Conservation (phyloP, 1,140 invertebrate species). For the Ptiloglossa arizonensis region DNA sequence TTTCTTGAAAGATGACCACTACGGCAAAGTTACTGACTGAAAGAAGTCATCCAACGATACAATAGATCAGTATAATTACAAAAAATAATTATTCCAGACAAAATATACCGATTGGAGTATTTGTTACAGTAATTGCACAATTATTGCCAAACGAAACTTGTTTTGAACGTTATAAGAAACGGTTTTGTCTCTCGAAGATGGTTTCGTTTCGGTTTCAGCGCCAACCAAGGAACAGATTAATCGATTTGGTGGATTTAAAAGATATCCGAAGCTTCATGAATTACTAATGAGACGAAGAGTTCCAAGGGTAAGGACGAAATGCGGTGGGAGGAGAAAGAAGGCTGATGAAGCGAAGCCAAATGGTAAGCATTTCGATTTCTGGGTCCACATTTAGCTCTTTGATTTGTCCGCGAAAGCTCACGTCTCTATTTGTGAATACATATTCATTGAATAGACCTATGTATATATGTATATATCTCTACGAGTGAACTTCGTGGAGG, state of each 20-base stretch:
- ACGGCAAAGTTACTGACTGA: too few species aligned
- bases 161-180: too few species aligned
- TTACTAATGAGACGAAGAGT: slow-evolving; percentile 52
- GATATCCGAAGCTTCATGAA: slow-evolving; percentile 35
- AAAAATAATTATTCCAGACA: too few species aligned
- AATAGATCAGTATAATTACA: too few species aligned
- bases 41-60: too few species aligned
- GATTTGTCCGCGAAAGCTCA: slow-evolving; percentile 48
- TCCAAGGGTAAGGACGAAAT: not conserved
- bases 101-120: too few species aligned
- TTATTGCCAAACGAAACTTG: too few species aligned
- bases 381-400: slow-evolving; percentile 3
- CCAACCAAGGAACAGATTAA: not conserved
- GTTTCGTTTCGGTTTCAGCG: not conserved
- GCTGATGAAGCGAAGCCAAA: slow-evolving; percentile 40
- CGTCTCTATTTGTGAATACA: slow-evolving; percentile 60
- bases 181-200: too few species aligned
- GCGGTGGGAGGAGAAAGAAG: slow-evolving; percentile 30
- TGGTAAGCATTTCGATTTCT: slow-evolving; percentile 35
- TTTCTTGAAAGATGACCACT: too few species aligned
- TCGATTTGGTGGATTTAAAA: not conserved
- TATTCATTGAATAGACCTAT: slow-evolving; percentile 48
- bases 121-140: too few species aligned
- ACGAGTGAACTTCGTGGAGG: slow-evolving; percentile 54
- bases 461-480: not conserved